phyloP scores from a whole-genome alignment of 2,888 invertebrate genomes.

The Leucoptera coffeella region DNA sequence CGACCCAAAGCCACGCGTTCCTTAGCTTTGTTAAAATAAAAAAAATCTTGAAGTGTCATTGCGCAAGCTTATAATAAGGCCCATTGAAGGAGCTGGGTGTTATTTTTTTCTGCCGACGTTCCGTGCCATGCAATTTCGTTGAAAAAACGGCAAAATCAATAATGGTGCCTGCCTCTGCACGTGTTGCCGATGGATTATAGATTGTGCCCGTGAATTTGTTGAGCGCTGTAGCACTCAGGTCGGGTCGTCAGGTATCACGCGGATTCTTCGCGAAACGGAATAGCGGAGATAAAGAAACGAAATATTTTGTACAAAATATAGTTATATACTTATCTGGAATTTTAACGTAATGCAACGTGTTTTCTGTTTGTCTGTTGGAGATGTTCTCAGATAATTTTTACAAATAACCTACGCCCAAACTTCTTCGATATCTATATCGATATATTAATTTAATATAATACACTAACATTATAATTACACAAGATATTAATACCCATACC shows the following conservation, averaged over 20 bases:
- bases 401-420: too few relatives aligned
- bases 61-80: conserved; percentile 46
- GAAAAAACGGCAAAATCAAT: conserved; percentile 52
- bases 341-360: too few relatives aligned
- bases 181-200: conserved; percentile 50
- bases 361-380: too few relatives aligned
- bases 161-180: conserved; percentile 46
- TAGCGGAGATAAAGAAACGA: too few relatives aligned
- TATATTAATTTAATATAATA: too few relatives aligned
- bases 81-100: conserved; percentile 32
- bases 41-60: conserved; percentile 42
- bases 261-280: too few relatives aligned
- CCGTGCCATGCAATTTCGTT: conserved; percentile 39
- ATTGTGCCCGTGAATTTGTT: conserved; percentile 45
- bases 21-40: conserved; percentile 16
- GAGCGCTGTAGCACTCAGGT: conserved; percentile 23
- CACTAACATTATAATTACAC: too few relatives aligned
- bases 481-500: too few relatives aligned
- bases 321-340: too few relatives aligned
- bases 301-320: too few relatives aligned
- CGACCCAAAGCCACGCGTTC: conserved; percentile 26
- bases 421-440: too few relatives aligned
- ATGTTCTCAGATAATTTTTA: too few relatives aligned
- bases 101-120: conserved; percentile 21
- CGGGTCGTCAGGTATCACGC: conserved; percentile 24